These are phyloP conservation scores for Rhynchomys soricoides DNA, from an alignment of 2,113 vertebrate species.

Conservation along the genomic window DNA sequence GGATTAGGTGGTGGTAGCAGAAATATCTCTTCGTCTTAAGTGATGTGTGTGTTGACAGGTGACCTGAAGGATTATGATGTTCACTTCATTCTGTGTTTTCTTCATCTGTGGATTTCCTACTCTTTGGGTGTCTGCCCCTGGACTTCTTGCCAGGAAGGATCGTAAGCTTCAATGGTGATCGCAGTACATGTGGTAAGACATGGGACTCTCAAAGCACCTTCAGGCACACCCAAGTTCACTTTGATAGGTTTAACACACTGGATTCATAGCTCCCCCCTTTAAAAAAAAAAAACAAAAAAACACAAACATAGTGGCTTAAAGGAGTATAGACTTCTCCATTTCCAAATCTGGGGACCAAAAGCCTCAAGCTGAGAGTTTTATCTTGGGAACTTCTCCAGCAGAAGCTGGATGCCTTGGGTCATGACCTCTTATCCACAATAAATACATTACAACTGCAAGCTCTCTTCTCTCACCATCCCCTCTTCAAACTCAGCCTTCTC, in stretches of 20 bases:
- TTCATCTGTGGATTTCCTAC: neutral
- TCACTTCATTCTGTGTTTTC: neutral
- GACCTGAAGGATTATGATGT: neutral
- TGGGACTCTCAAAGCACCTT: neutral
- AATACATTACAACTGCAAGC: neutral
- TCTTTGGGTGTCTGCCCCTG: neutral
- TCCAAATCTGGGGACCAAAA: neutral
- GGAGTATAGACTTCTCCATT: neutral
- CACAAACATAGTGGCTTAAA: neutral
- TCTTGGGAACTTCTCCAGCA: neutral
- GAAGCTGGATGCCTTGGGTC: neutral
- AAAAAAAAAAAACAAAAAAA: neutral
- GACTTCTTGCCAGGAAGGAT: neutral
- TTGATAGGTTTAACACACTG: neutral
- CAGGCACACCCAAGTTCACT: neutral
- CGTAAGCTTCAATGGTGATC: neutral
- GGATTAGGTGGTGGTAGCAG: neutral
- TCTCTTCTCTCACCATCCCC: neutral
- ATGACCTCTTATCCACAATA: neutral
- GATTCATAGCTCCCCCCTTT: neutral
- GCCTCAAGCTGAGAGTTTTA: neutral
- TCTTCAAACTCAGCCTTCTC: neutral
- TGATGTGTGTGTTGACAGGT: neutral
- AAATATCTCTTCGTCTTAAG: neutral
- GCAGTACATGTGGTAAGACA: conserved; percentile 20